Evolutionary conservation across 2,888 invertebrate genomes (phyloP).

Genomic region (Chironomus riparius): DNA sequence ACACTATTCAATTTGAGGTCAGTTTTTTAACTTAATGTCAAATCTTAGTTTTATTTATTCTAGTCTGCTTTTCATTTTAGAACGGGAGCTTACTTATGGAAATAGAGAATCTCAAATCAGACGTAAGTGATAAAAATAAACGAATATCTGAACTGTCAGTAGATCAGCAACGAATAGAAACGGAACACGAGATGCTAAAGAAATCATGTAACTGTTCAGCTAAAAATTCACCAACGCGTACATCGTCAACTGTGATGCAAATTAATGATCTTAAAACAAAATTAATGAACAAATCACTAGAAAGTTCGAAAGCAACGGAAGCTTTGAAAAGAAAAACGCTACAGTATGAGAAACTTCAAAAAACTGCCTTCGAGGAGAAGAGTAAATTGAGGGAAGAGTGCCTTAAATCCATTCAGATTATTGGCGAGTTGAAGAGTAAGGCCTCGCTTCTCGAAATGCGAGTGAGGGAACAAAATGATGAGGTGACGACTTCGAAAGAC

Average conservation of each 20-base stretch:
- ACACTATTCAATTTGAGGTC: constrained; percentile 20
- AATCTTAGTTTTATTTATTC: no score
- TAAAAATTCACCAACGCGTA: constrained; percentile 8
- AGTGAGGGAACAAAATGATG: constrained; percentile 28
- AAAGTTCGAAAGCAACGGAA: constrained; percentile 11
- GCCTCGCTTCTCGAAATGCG: constrained; percentile 28
- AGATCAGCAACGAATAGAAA: constrained; percentile 9
- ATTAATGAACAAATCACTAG: constrained; percentile 24
- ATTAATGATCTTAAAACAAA: constrained; percentile 20
- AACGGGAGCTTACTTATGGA: constrained; percentile 11
- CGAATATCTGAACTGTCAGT: not conserved
- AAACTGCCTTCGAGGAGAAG: constrained; percentile 22
- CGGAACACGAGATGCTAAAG: constrained; percentile 15
- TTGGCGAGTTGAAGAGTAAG: constrained; percentile 28
- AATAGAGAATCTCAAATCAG: constrained; percentile 19
- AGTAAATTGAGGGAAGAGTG: constrained; percentile 12
- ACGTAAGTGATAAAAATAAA: constrained; percentile 18
- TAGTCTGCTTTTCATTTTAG: not conserved
- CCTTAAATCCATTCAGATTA: constrained; percentile 19
- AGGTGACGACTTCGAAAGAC: constrained; percentile 23
- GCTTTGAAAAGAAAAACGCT: constrained; percentile 13
- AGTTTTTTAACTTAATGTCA: not conserved
- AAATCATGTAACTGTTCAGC: constrained; percentile 14
- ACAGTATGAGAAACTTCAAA: constrained; percentile 19
- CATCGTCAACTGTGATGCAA: constrained; percentile 21